phyloP scores from a whole-genome alignment of 2,113 vertebrate genomes.

The Colistium nudipinnis region DNA sequence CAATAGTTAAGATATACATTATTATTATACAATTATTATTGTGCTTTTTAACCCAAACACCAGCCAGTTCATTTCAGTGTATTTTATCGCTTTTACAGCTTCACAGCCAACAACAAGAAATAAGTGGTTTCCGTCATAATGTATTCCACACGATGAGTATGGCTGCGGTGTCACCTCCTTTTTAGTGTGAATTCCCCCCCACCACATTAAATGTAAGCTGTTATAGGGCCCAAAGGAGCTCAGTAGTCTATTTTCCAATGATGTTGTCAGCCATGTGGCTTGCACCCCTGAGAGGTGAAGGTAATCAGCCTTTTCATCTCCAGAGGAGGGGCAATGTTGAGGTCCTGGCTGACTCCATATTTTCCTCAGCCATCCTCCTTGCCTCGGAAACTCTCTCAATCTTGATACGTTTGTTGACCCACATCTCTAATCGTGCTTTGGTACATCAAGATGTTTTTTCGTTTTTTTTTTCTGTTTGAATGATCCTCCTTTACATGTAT shows the following conservation, averaged over 20 bases:
- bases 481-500: not conserved
- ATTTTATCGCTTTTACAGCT: constrained; percentile 25
- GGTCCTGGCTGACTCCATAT: constrained; percentile 69
- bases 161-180: constrained; percentile 75
- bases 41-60: constrained; percentile 19
- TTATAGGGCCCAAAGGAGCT: constrained; percentile 82
- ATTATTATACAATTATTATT: constrained; percentile 11
- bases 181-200: constrained; percentile 67
- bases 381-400: constrained; percentile 25
- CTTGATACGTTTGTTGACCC: not conserved
- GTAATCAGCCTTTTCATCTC: constrained; percentile 84
- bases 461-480: not conserved
- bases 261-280: constrained; percentile 83
- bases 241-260: constrained; percentile 83
- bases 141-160: constrained; percentile 60
- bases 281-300: constrained; percentile 79
- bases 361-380: constrained; percentile 50
- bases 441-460: constrained; percentile 30
- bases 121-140: constrained; percentile 53
- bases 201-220: constrained; percentile 77
- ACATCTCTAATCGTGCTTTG: not conserved
- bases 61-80: constrained; percentile 5
- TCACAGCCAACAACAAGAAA: constrained; percentile 39
- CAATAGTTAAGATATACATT: constrained; percentile 23
- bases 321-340: constrained; percentile 71